A percentile compares a stretch with the other conserved stretches of the same genome.
Evolutionary conservation across 2,797 vertebrate species (phyloP).

Genomic region (Sternarchorhynchus goeldii): DNA sequence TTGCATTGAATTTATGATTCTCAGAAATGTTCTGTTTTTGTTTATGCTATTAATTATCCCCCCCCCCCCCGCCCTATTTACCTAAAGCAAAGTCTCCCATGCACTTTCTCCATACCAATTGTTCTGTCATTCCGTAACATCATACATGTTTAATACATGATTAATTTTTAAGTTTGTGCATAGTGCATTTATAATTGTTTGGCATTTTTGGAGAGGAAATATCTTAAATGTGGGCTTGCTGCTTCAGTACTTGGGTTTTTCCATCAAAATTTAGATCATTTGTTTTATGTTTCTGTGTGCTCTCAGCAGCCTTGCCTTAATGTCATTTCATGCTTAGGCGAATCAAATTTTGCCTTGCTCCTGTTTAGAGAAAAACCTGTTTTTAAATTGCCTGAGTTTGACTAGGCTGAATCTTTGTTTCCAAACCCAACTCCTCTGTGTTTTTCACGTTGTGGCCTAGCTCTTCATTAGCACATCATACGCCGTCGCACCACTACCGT

Average conservation of each 20-base stretch:
- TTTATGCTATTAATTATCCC: constrained; percentile 3
- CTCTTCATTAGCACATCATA: constrained; percentile 61
- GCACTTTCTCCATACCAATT: constrained; percentile 1
- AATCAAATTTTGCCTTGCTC: neutral
- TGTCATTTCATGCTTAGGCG: neutral
- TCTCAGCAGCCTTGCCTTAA: constrained; percentile 20
- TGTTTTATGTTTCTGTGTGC: neutral
- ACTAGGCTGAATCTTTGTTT: no score
- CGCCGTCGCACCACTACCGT: constrained; percentile 70
- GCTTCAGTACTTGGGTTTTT: neutral
- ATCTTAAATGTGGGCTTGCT: neutral
- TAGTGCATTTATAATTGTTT: constrained; percentile 18
- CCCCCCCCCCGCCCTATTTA: neutral
- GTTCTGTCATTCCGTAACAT: neutral
- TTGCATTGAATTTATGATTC: constrained; percentile 21
- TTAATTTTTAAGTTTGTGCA: neutral
- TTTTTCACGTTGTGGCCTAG: constrained; percentile 39
- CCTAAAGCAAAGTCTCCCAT: constrained; percentile 8
- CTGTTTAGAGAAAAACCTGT: neutral
- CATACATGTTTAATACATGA: neutral
- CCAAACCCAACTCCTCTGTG: neutral
- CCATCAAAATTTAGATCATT: neutral
- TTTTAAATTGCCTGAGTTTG: neutral
- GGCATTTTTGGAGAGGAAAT: neutral
- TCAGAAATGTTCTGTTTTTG: neutral